phyloP scores from a whole-genome alignment of 2,888 invertebrate genomes.

The Oeneis ivallda region DNA sequence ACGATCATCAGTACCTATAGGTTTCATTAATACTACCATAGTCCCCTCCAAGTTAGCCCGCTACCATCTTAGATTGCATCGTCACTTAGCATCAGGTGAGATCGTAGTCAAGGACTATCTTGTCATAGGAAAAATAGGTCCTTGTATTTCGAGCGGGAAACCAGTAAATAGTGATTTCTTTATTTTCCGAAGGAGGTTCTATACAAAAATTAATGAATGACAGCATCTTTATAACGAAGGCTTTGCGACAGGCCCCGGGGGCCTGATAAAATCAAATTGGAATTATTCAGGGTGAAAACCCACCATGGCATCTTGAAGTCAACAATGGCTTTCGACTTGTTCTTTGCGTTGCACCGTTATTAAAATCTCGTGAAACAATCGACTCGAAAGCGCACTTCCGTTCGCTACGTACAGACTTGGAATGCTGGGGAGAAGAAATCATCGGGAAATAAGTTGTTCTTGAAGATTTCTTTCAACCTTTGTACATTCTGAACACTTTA shows the following conservation, averaged over 20 bases:
- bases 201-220: constrained; percentile 24
- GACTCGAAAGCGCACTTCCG: constrained; percentile 80
- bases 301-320: constrained; percentile 67
- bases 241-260: constrained; percentile 37
- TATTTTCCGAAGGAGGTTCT: not conserved
- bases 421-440: constrained; percentile 35
- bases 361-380: constrained; percentile 82
- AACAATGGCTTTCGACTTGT: constrained; percentile 73
- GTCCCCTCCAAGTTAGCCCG: too few relatives aligned
- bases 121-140: too few relatives aligned
- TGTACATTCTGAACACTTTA: not conserved
- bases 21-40: too few relatives aligned
- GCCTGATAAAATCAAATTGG: constrained; percentile 60
- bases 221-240: constrained; percentile 34
- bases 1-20: too few relatives aligned
- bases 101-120: too few relatives aligned
- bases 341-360: constrained; percentile 81
- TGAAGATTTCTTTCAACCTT: constrained; percentile 24
- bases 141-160: not conserved
- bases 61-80: too few relatives aligned
- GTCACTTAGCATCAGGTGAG: too few relatives aligned
- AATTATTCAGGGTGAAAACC: constrained; percentile 48
- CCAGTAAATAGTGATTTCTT: not conserved
- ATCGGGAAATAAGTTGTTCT: constrained; percentile 33
- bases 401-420: constrained; percentile 63